phyloP scores from a whole-genome alignment of 2,113 vertebrate species.

The Polyodon spathula region DNA sequence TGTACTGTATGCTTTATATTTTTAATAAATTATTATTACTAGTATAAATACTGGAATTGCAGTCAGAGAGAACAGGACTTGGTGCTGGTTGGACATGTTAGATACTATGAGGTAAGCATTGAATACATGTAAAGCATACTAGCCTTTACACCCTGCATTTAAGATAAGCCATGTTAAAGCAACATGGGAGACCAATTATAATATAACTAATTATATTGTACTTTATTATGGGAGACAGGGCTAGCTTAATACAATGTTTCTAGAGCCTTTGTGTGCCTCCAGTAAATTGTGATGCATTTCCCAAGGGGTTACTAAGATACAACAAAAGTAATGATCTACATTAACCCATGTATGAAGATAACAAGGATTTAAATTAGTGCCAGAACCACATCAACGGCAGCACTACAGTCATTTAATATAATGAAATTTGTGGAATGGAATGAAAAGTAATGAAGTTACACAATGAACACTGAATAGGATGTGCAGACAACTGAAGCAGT shows the following conservation, averaged over 20 bases:
- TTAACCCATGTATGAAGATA: slow-evolving; percentile 37
- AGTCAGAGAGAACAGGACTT: too few species aligned
- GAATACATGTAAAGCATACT: too few species aligned
- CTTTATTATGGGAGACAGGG: not conserved
- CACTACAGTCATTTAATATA: slow-evolving; percentile 34
- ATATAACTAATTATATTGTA: not conserved
- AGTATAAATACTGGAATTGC: too few species aligned
- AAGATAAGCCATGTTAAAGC: too few species aligned
- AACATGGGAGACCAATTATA: not conserved
- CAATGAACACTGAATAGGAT: slow-evolving; percentile 32
- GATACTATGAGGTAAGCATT: too few species aligned
- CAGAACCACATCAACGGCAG: slow-evolving; percentile 34
- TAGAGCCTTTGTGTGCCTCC: slow-evolving; percentile 5
- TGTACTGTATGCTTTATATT: too few species aligned
- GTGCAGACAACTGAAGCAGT: slow-evolving; percentile 22
- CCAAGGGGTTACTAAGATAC: slow-evolving; percentile 32
- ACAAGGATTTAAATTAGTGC: slow-evolving; percentile 49
- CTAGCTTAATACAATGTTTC: not conserved
- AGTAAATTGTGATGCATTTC: slow-evolving; percentile 27
- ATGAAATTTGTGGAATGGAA: slow-evolving; percentile 37
- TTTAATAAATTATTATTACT: too few species aligned
- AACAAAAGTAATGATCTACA: slow-evolving; percentile 36
- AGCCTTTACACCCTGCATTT: too few species aligned
- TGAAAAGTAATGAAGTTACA: slow-evolving; percentile 46
- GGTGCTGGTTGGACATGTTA: too few species aligned